A percentile compares a stretch with the other conserved stretches of the same genome.
phyloP scores from a whole-genome alignment of 2,888 invertebrate species.

The Agrotis ipsilon region DNA sequence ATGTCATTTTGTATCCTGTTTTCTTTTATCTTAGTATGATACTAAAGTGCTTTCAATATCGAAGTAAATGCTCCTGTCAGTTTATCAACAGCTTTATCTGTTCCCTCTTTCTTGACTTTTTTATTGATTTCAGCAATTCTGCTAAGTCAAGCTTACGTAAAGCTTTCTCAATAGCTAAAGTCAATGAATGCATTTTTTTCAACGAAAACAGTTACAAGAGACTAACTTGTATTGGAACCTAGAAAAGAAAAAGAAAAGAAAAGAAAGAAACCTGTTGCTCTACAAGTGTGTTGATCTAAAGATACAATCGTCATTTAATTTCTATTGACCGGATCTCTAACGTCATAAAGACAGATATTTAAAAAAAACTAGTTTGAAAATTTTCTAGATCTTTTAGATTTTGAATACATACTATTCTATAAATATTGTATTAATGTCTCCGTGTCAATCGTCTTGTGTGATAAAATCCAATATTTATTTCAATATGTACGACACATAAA shows the following conservation, averaged over 20 bases:
- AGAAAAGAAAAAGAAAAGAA: too few species aligned
- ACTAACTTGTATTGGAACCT: neutral
- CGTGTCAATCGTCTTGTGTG: neutral
- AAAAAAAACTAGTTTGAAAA: conserved; percentile 25
- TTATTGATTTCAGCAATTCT: neutral
- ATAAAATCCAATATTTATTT: conserved; percentile 5
- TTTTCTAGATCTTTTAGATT: conserved; percentile 14
- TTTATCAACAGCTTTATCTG: neutral
- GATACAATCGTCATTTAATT: conserved; percentile 12
- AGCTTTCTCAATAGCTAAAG: neutral
- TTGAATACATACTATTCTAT: conserved; percentile 16
- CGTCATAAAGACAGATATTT: conserved; percentile 23
- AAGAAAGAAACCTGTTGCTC: neutral
- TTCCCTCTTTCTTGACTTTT: neutral
- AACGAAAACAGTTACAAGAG: neutral
- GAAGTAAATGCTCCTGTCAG: neutral
- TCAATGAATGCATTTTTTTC: neutral
- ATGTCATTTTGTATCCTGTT: neutral
- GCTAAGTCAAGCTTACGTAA: neutral
- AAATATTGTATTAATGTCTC: conserved; percentile 2
- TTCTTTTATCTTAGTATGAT: neutral
- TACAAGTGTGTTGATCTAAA: conserved; percentile 8
- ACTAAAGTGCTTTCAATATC: neutral
- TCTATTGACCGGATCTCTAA: conserved; percentile 33
- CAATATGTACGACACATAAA: neutral